A percentile compares a stretch with the other conserved stretches of the same genome.
These are phyloP conservation scores for Meganola albula DNA, from an alignment of 2,888 invertebrate species.

Conservation along the genomic window DNA sequence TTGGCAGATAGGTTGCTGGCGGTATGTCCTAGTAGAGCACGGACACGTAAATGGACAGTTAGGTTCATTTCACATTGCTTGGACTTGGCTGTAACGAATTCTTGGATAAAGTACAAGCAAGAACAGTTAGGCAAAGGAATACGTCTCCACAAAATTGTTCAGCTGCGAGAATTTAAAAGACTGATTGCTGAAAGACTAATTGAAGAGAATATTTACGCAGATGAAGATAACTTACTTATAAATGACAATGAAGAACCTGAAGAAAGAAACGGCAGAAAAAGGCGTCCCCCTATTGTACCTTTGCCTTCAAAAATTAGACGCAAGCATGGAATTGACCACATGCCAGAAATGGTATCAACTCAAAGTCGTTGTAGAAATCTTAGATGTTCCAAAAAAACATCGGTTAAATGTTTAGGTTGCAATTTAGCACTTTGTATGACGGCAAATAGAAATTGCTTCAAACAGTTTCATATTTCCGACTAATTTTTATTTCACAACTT, in stretches of 20 bases:
- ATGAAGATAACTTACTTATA: not conserved
- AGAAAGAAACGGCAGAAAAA: not conserved
- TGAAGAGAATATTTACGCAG: not conserved
- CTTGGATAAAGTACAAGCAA: slow-evolving; percentile 1
- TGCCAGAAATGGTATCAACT: not conserved
- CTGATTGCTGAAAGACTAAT: not conserved
- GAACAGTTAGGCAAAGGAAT: not conserved
- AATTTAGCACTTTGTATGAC: slow-evolving; percentile 1
- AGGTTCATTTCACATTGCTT: not conserved
- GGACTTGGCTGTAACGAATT: not conserved
- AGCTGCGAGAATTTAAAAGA: slow-evolving; percentile 1
- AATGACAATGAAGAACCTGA: not conserved
- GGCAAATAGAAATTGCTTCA: not conserved
- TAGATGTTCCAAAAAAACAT: not conserved
- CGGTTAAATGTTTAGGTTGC: not conserved
- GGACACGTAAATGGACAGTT: slow-evolving; percentile 1
- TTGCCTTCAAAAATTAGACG: not conserved
- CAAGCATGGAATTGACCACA: not conserved
- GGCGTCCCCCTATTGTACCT: not conserved
- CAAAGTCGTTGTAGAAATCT: not conserved
- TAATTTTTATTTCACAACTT: no score
- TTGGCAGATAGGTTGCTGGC: not conserved
- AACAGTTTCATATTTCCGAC: slow-evolving; percentile 1
- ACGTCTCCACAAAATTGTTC: not conserved
- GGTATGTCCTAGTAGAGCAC: slow-evolving; percentile 1